These are phyloP conservation scores for Adelognathus sp. DNA, from an alignment of 2,888 invertebrate genomes.

Conservation along the genomic window DNA sequence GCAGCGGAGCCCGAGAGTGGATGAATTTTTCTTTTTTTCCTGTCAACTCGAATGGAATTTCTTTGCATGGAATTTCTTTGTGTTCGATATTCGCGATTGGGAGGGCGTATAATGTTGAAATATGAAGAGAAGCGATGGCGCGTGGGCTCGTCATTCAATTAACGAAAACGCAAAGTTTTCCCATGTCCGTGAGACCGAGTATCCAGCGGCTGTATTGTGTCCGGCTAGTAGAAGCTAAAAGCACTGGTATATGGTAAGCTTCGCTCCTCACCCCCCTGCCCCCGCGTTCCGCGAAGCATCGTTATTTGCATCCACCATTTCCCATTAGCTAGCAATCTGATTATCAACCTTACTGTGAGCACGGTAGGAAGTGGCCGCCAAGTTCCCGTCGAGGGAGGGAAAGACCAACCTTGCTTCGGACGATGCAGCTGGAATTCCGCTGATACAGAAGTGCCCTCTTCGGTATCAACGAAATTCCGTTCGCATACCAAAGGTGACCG, in stretches of 20 bases:
- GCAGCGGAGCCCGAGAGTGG: not conserved
- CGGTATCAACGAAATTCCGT: too few relatives aligned
- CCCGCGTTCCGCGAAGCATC: slow-evolving; percentile 27
- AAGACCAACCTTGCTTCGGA: not conserved
- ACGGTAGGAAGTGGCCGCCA: slow-evolving; percentile 10
- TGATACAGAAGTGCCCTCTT: not conserved
- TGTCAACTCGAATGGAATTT: not conserved
- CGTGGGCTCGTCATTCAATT: not conserved
- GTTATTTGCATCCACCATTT: slow-evolving; percentile 63
- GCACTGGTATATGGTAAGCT: slow-evolving; percentile 9
- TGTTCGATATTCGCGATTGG: not conserved
- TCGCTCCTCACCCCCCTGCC: not conserved
- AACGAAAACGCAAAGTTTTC: slow-evolving; percentile 37
- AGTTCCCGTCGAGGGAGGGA: slow-evolving; percentile 32
- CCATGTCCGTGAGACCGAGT: slow-evolving; percentile 4
- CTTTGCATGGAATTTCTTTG: not conserved
- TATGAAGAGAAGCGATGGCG: not conserved
- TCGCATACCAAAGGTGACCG: not conserved
- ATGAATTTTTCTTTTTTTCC: not conserved
- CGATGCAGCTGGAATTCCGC: slow-evolving; percentile 1
- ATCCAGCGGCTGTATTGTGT: slow-evolving; percentile 3
- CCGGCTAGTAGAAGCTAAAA: slow-evolving; percentile 44
- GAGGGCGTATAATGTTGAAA: not conserved
- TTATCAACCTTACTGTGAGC: slow-evolving; percentile 51
- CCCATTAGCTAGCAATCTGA: slow-evolving; percentile 65